Evolutionary conservation across 1,140 invertebrate species (phyloP).

Genomic region (Tenebrio molitor): DNA sequence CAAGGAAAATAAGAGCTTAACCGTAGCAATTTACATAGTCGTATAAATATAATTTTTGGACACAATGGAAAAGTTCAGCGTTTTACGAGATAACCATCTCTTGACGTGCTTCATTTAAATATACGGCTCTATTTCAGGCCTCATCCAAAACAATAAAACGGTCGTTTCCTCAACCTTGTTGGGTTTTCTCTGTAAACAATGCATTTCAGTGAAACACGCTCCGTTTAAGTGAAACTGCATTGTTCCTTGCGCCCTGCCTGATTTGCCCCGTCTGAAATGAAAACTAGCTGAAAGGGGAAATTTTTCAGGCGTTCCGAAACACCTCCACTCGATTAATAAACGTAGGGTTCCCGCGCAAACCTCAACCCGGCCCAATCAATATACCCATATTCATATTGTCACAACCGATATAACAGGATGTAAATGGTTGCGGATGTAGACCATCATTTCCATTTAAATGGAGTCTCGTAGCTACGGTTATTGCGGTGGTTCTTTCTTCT

Average conservation of each 20-base stretch:
- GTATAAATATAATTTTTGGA: constrained; percentile 44
- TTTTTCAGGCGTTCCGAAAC: constrained; percentile 11
- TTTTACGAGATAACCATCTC: constrained; percentile 42
- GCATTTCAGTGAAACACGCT: constrained; percentile 36
- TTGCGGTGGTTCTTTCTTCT: constrained; percentile 54
- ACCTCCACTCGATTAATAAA: constrained; percentile 16
- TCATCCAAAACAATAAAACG: constrained; percentile 44
- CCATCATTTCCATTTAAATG: constrained; percentile 61
- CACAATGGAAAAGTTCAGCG: constrained; percentile 36
- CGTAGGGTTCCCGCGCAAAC: background rate
- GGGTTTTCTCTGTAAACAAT: constrained; percentile 41
- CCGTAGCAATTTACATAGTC: constrained; percentile 19
- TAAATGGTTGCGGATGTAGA: constrained; percentile 57
- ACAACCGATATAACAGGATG: constrained; percentile 56
- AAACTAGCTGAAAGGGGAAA: background rate
- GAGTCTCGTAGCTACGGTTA: constrained; percentile 57
- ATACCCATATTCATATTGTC: constrained; percentile 42
- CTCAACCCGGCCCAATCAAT: constrained; percentile 30
- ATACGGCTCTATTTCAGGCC: constrained; percentile 34
- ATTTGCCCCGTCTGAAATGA: background rate
- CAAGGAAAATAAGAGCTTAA: constrained; percentile 14
- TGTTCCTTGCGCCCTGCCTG: constrained; percentile 6
- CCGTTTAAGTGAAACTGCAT: constrained; percentile 39
- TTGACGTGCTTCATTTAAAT: constrained; percentile 44
- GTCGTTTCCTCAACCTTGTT: constrained; percentile 41